A percentile compares a stretch with the other conserved stretches of the same genome.
phyloP scores from a whole-genome alignment of 2,888 invertebrate genomes.

The Bhutanitis thaidina region DNA sequence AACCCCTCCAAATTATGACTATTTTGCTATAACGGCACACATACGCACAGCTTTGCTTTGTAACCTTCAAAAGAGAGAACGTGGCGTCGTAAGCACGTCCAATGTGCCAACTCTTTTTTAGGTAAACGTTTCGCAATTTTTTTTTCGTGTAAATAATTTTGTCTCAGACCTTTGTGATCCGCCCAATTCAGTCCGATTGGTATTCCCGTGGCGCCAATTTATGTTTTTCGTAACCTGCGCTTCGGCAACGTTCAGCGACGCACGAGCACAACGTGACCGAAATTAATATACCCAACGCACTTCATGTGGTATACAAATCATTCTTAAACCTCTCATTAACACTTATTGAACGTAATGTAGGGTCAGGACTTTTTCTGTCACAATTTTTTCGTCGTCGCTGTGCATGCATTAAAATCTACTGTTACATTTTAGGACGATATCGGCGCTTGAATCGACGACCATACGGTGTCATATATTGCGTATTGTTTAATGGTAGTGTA shows the following conservation, averaged over 20 bases:
- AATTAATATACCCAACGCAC: constrained; percentile 40
- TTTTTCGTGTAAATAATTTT: constrained; percentile 71
- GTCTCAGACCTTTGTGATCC: constrained; percentile 74
- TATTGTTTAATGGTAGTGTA: not conserved
- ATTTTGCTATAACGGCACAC: constrained; percentile 66
- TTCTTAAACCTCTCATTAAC: constrained; percentile 36
- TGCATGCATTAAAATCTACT: constrained; percentile 2
- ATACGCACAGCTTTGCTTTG: constrained; percentile 53
- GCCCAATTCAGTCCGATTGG: constrained; percentile 74
- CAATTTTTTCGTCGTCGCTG: constrained; percentile 5
- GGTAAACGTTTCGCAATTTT: constrained; percentile 71
- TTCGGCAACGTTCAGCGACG: constrained; percentile 39
- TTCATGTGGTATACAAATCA: constrained; percentile 38
- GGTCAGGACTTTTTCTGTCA: constrained; percentile 19
- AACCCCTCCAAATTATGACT: constrained; percentile 57
- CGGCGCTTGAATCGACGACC: not conserved
- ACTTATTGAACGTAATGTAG: constrained; percentile 23
- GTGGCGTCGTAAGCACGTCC: constrained; percentile 69
- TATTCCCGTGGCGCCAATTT: constrained; percentile 65
- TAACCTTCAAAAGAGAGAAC: constrained; percentile 78
- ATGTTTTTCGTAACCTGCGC: constrained; percentile 70
- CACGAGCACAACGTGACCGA: constrained; percentile 48
- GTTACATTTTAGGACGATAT: constrained; percentile 1
- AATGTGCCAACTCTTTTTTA: constrained; percentile 74
- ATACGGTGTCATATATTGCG: not conserved